These are phyloP conservation scores for Crax fasciolata DNA, from an alignment of 2,797 vertebrate genomes.

Conservation along the genomic window DNA sequence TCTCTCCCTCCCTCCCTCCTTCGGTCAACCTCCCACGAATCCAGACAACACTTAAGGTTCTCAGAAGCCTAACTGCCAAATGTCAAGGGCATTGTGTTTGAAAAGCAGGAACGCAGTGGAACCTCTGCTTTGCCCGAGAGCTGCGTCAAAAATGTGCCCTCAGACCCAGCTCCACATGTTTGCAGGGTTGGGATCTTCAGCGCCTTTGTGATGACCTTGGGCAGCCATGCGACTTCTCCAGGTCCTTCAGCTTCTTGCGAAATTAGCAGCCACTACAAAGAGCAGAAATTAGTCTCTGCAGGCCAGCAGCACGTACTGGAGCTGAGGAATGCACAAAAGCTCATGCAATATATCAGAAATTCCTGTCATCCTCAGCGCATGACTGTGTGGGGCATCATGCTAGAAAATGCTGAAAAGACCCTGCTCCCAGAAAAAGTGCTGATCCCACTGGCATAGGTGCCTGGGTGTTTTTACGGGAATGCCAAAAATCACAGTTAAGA, in stretches of 20 bases:
- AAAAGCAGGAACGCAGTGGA: not conserved
- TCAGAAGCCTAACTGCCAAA: not conserved
- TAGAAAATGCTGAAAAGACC: not conserved
- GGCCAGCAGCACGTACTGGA: accelerated
- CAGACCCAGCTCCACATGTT: not conserved
- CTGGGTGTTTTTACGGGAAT: not conserved
- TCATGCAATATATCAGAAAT: not conserved
- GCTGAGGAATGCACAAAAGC: not conserved
- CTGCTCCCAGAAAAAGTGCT: not conserved
- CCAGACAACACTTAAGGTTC: not conserved
- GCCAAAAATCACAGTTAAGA: not conserved
- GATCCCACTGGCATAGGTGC: accelerated
- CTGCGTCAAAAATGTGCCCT: not conserved
- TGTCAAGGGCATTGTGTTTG: not conserved
- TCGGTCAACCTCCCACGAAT: not conserved
- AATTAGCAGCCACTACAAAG: not conserved
- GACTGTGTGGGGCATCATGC: not conserved
- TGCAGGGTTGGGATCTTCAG: not conserved
- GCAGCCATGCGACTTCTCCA: not conserved
- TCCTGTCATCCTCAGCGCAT: not conserved
- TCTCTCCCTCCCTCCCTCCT: not conserved
- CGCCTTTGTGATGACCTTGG: not conserved
- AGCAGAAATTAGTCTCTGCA: not conserved
- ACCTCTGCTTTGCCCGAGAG: not conserved
- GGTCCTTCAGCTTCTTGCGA: not conserved